Conservation (phyloP, 2,113 vertebrate species). For the Semnopithecus entellus region DNA sequence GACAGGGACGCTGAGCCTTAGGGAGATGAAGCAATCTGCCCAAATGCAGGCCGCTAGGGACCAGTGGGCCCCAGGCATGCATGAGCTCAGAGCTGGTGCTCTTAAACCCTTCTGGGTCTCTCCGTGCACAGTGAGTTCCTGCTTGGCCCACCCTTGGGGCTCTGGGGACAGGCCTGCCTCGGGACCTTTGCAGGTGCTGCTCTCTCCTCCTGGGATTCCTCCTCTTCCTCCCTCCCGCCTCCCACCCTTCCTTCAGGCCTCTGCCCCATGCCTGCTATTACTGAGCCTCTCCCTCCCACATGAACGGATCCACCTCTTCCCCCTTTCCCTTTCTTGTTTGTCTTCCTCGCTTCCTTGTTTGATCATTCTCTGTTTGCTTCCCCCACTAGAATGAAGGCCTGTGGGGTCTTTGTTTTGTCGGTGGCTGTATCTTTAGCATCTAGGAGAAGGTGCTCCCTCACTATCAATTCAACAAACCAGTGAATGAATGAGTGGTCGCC, state of each 20-base stretch:
- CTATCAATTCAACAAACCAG: not conserved
- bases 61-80: too few species aligned
- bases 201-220: not conserved
- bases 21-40: not conserved
- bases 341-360: not conserved
- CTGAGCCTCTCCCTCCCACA: not conserved
- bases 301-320: not conserved
- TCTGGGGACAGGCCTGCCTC: not conserved
- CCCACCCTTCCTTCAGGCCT: not conserved
- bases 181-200: not conserved
- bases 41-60: not conserved
- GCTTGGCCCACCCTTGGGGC: not conserved
- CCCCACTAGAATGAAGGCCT: not conserved
- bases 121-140: not conserved
- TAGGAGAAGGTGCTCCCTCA: not conserved
- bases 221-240: not conserved
- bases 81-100: not conserved
- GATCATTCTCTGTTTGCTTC: not conserved
- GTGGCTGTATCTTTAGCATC: not conserved
- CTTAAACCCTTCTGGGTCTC: not conserved
- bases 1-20: not conserved
- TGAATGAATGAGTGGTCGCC: not conserved
- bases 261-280: not conserved
- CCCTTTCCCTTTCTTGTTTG: not conserved
- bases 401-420: not conserved